These are phyloP conservation scores for Zoroaster sp. DNA, from an alignment of 53 echinoderm and acorn worm genomes.

Conservation along the genomic window DNA sequence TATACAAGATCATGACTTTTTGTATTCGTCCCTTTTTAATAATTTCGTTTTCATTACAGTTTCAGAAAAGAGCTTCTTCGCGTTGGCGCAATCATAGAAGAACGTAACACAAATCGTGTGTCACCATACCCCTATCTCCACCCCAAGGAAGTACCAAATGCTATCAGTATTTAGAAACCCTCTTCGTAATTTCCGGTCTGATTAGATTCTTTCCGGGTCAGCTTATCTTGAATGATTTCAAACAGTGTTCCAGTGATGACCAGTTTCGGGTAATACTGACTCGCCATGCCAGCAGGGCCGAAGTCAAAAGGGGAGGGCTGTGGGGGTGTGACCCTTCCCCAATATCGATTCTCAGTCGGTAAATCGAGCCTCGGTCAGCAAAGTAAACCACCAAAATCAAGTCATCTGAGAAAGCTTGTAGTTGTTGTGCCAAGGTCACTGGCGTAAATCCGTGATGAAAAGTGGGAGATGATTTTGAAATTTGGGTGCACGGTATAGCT, in stretches of 20 bases:
- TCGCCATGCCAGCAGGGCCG: neutral
- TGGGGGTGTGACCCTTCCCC: neutral
- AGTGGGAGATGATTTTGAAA: too few species aligned
- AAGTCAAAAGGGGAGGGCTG: neutral
- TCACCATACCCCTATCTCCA: conserved; percentile 71
- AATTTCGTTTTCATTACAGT: too few species aligned
- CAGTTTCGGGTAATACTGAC: neutral
- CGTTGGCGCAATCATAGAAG: conserved; percentile 65
- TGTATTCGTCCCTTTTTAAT: too few species aligned
- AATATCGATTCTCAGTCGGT: too few species aligned
- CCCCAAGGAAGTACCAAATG: conserved; percentile 90
- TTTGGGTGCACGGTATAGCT: too few species aligned
- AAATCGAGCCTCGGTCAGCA: too few species aligned
- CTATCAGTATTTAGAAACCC: conserved; percentile 79
- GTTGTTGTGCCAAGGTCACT: too few species aligned
- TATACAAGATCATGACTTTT: too few species aligned
- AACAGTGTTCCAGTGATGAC: neutral
- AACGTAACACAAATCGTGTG: conserved; percentile 57
- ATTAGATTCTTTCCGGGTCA: neutral
- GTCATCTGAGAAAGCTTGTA: too few species aligned
- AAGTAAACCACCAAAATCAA: too few species aligned
- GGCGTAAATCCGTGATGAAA: too few species aligned
- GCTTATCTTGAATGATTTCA: neutral
- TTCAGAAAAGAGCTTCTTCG: conserved; percentile 30
- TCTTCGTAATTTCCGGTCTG: neutral